Conservation (phyloP, 1,140 invertebrate genomes). For the Drosophila littoralis region DNA sequence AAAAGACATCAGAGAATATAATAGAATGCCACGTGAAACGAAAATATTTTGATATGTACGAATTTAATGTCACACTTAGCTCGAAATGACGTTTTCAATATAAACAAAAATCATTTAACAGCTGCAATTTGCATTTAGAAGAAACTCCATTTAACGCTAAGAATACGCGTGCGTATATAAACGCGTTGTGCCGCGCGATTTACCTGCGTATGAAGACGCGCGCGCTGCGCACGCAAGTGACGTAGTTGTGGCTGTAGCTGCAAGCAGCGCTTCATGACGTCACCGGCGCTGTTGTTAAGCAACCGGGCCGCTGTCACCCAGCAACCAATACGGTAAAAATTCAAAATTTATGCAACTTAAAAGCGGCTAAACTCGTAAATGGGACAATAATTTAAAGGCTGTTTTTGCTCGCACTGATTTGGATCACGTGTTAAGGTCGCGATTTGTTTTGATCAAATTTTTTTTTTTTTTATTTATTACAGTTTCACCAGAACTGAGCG, state of each 20-base stretch:
- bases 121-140: neutral
- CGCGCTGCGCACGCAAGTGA: conserved; percentile 1
- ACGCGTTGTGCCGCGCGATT: conserved; percentile 18
- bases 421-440: conserved; percentile 47
- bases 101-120: too few species aligned
- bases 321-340: conserved; percentile 31
- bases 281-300: conserved; percentile 28
- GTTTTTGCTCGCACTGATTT: neutral
- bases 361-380: conserved; percentile 51
- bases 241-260: conserved; percentile 11
- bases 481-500: conserved; percentile 25
- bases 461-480: conserved; percentile 11
- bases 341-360: conserved; percentile 44
- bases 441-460: conserved; percentile 22
- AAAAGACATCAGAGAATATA: too few species aligned
- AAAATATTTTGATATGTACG: too few species aligned
- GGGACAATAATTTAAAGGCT: conserved; percentile 18
- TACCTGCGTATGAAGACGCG: conserved; percentile 18
- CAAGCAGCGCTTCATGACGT: conserved; percentile 56
- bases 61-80: too few species aligned
- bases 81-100: too few species aligned
- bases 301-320: neutral
- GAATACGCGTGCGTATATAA: conserved; percentile 39
- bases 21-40: too few species aligned
- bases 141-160: neutral